These are phyloP conservation scores for silkworm (Bombyx mori) DNA, from an alignment of 1,140 invertebrate genomes.

Conservation along the genomic window DNA sequence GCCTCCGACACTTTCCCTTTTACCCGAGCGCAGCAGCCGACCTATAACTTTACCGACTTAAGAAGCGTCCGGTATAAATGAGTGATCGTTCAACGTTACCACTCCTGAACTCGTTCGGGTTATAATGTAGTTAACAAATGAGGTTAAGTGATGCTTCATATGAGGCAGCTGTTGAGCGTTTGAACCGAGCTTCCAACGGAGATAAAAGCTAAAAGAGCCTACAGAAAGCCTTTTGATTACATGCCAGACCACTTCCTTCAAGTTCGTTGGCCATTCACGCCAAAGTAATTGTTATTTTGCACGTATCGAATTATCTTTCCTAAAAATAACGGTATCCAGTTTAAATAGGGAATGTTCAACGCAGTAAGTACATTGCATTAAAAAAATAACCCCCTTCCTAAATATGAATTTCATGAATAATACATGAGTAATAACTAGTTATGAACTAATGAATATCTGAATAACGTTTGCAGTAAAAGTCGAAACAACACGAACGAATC, in stretches of 20 bases:
- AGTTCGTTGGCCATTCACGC: slow-evolving; percentile 11
- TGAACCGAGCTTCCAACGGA: slow-evolving; percentile 28
- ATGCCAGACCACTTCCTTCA: slow-evolving; percentile 3
- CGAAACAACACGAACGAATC: slow-evolving; percentile 28
- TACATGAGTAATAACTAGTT: slow-evolving; percentile 34
- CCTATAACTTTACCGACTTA: slow-evolving; percentile 41
- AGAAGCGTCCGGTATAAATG: slow-evolving; percentile 16
- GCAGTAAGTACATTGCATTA: not conserved
- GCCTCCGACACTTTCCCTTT: slow-evolving; percentile 63
- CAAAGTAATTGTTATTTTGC: slow-evolving; percentile 9
- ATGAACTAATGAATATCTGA: slow-evolving; percentile 11
- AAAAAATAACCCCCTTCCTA: slow-evolving; percentile 30
- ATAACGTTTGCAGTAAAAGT: slow-evolving; percentile 14
- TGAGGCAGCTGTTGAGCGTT: slow-evolving; percentile 46
- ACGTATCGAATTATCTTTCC: slow-evolving; percentile 24
- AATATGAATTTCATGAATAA: slow-evolving; percentile 28
- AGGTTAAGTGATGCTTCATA: slow-evolving; percentile 59
- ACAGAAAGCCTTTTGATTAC: too few species aligned
- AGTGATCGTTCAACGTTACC: too few species aligned
- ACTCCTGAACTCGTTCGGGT: slow-evolving; percentile 25
- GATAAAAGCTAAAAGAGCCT: slow-evolving; percentile 5
- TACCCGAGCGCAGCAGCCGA: slow-evolving; percentile 63
- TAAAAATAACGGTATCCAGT: slow-evolving; percentile 21
- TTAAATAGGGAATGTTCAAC: slow-evolving; percentile 1
- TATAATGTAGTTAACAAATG: slow-evolving; percentile 62